Evolutionary conservation across 2,888 invertebrate genomes (phyloP), one percentile per base, ranked within the genome.

Genomic region (Aleiodes testaceus): DNA sequence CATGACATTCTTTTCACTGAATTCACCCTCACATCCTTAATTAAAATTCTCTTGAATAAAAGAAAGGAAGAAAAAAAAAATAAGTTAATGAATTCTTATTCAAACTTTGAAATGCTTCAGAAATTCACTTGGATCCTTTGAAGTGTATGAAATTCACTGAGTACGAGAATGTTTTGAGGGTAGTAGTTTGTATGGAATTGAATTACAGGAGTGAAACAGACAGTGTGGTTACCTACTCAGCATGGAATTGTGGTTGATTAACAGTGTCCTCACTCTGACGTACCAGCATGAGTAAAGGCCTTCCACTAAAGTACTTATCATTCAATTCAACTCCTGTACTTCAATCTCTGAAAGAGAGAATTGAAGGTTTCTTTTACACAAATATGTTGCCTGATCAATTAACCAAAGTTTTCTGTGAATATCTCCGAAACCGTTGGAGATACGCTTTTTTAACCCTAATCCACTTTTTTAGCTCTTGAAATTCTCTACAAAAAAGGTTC

Each of bases 121-220:
- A 49, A 36, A 59, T 59, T 59, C 36, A 42, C 3, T 18, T 30
- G 64, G 44, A 53, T 44, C 70, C 66, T 70, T 70, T 66, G 52
- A 61, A 26, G 9, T 66, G 59, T 30, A 66, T 47, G 42, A 66
- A 47, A 66, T 16, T 44, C 61, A 61, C 66, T 66, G 47, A 55
- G 44, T 45, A 61, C n/a, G 6, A n/a, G 42, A 61, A 63, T 42
- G 36, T 36, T 36, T 36, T 36, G 36, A 42, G 52, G 44, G 52
- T 61, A 47, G 66, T 66, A 52, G 71, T 36, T 36, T 36, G 50
- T 63, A 63, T 61, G 66, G 45, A 71, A 71, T 71, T 71, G 71
- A 71, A 67, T 71, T 61, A 44, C 11, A 36, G 52, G 42, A 52
- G 36, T 52, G 30, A 49, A 42, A 50, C 66, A 66, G 61, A 42